Evolutionary conservation across 2,113 vertebrate genomes (phyloP).

Genomic region (Heterochromis multidens): DNA sequence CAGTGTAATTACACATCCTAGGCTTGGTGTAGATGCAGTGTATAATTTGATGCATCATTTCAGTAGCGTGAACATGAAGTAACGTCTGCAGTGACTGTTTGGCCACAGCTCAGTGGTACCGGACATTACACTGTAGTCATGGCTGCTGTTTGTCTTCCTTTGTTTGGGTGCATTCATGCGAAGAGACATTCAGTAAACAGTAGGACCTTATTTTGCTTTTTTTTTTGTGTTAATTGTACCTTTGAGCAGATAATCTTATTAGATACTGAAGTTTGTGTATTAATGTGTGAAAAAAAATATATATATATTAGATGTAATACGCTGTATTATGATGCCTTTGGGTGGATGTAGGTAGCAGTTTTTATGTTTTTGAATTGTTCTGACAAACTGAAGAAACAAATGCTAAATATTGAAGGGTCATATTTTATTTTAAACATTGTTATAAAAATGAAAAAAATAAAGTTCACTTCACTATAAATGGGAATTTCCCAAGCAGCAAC

Average conservation of each 20-base stretch:
- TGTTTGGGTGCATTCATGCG: not conserved
- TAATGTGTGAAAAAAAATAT: too few relatives aligned
- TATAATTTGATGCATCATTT: slow-evolving; percentile 1
- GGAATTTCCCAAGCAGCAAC: not conserved
- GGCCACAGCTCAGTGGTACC: not conserved
- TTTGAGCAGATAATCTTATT: not conserved
- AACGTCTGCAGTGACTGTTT: not conserved
- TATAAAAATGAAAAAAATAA: not conserved
- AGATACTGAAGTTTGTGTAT: too few relatives aligned
- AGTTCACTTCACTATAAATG: not conserved
- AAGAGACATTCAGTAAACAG: not conserved
- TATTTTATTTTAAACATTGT: not conserved
- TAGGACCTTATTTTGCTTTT: not conserved
- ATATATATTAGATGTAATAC: not conserved
- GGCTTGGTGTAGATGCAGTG: not conserved
- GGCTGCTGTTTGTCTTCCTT: not conserved
- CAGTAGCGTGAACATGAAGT: not conserved
- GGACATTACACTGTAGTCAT: not conserved
- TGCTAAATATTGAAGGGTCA: too few relatives aligned
- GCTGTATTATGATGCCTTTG: not conserved
- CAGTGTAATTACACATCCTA: not conserved
- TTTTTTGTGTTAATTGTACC: not conserved
- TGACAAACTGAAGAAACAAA: not conserved
- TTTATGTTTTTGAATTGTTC: not conserved
- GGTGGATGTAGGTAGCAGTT: not conserved